These are phyloP conservation scores for Cepaea nemoralis DNA, from an alignment of 1,140 invertebrate genomes.

Conservation along the genomic window DNA sequence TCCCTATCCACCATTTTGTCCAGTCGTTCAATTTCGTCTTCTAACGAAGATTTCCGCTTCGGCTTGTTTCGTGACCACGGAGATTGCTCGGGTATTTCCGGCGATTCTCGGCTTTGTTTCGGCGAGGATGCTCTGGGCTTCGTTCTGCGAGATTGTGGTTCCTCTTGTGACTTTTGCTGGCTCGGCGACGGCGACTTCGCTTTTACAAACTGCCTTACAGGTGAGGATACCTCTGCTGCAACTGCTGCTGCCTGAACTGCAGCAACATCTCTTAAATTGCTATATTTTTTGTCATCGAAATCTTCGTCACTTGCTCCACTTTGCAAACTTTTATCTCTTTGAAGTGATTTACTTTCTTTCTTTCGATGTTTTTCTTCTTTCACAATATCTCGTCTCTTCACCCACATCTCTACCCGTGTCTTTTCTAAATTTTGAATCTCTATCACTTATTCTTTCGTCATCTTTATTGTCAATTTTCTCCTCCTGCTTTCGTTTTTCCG, in stretches of 20 bases:
- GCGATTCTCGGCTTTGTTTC: not conserved
- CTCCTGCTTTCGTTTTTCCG: not conserved
- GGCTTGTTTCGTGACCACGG: not conserved
- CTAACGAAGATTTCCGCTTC: not conserved
- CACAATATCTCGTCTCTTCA: not conserved
- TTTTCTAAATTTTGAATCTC: not conserved
- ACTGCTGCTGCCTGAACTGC: not conserved
- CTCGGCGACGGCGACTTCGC: not conserved
- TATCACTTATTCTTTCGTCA: not conserved
- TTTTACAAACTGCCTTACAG: too few relatives aligned
- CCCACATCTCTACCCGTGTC: too few relatives aligned
- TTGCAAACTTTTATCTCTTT: not conserved
- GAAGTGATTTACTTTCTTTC: not conserved
- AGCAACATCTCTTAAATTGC: not conserved
- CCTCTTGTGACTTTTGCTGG: not conserved
- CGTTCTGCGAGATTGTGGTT: not conserved
- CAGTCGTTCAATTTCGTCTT: conserved; percentile 32
- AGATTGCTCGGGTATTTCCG: not conserved
- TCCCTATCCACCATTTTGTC: conserved; percentile 36
- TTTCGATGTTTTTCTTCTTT: not conserved
- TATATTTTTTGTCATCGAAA: not conserved
- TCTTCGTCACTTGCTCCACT: not conserved
- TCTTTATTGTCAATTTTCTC: not conserved
- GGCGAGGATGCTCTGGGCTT: not conserved
- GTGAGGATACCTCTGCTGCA: not conserved